These are phyloP conservation scores for Lucilia cuprina DNA, from an alignment of 1,140 invertebrate genomes.

Conservation along the genomic window DNA sequence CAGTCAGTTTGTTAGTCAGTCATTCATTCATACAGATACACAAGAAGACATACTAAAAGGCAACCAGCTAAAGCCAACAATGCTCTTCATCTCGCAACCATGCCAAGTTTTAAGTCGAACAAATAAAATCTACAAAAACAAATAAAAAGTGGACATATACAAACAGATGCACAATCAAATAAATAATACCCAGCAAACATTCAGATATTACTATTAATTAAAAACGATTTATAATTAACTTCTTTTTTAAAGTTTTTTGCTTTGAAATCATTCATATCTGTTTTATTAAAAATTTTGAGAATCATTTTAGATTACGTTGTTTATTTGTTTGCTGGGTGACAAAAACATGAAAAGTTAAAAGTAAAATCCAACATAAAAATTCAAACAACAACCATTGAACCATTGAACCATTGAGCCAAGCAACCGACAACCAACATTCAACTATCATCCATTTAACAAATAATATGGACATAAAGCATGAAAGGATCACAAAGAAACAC, in stretches of 20 bases:
- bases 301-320: no score
- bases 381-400: not conserved
- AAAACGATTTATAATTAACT: no score
- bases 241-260: no score
- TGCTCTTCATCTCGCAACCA: not conserved
- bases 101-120: not conserved
- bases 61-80: not conserved
- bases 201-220: no score
- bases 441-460: slow-evolving; percentile 23
- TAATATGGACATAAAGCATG: slow-evolving; percentile 25
- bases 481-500: not conserved
- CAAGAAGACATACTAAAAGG: not conserved
- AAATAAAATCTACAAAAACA: not conserved
- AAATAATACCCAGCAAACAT: not conserved
- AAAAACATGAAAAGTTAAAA: not conserved
- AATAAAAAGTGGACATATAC: not conserved
- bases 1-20: slow-evolving; percentile 2
- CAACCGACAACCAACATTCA: slow-evolving; percentile 1
- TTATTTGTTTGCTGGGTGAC: no score
- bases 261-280: no score
- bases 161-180: not conserved
- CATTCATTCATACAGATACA: not conserved
- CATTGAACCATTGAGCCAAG: not conserved
- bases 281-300: no score
- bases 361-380: slow-evolving; percentile 8